phyloP scores from a whole-genome alignment of 2,888 invertebrate species.

The Selenia dentaria region DNA sequence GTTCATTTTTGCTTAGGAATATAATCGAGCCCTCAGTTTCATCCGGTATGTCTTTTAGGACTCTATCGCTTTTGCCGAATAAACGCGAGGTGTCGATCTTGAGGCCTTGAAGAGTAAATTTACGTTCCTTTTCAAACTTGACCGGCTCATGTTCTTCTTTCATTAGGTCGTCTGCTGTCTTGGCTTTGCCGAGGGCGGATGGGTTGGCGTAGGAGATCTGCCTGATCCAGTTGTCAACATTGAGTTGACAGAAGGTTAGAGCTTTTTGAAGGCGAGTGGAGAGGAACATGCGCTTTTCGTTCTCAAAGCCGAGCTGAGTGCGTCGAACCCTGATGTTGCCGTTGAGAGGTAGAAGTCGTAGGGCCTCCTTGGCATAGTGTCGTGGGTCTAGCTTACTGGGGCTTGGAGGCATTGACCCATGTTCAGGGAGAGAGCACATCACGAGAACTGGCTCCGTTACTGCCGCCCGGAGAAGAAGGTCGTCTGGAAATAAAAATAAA shows the following conservation, averaged over 20 bases:
- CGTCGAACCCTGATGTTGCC: slow-evolving; percentile 71
- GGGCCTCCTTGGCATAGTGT: slow-evolving; percentile 81
- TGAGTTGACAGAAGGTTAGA: slow-evolving; percentile 86
- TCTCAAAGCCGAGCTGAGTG: slow-evolving; percentile 86
- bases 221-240: slow-evolving; percentile 87
- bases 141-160: slow-evolving; percentile 81
- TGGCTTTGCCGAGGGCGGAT: slow-evolving; percentile 65
- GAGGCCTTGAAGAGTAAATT: slow-evolving; percentile 78
- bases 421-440: slow-evolving; percentile 86
- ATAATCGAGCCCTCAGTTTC: slow-evolving; percentile 88
- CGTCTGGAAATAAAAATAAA: slow-evolving; percentile 59
- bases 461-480: slow-evolving; percentile 85
- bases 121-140: slow-evolving; percentile 80
- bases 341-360: slow-evolving; percentile 78
- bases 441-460: slow-evolving; percentile 87
- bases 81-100: slow-evolving; percentile 78
- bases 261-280: slow-evolving; percentile 87
- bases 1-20: slow-evolving; percentile 87
- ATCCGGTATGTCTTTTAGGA: slow-evolving; percentile 80
- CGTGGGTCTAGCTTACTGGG: slow-evolving; percentile 82
- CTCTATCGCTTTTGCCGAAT: slow-evolving; percentile 80
- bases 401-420: slow-evolving; percentile 72
- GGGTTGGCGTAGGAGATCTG: slow-evolving; percentile 83
- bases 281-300: slow-evolving; percentile 86
- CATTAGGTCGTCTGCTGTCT: slow-evolving; percentile 81